Percentiles rank a stretch among this genome's conserved stretches.
phyloP scores from a whole-genome alignment of 2,797 vertebrate species.

The Anolis apletophallus region DNA sequence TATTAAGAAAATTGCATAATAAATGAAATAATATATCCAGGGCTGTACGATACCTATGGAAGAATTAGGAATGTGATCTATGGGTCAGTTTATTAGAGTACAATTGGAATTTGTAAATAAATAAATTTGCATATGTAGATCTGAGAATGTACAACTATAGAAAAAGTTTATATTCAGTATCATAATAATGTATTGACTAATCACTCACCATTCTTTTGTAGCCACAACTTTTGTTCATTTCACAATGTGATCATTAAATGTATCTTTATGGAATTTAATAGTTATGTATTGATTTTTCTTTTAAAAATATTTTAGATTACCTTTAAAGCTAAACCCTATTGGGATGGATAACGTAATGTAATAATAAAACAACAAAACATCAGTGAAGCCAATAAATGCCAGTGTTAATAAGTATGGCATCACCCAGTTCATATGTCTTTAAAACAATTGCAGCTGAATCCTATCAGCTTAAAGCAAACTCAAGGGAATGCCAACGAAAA shows the following conservation, averaged over 20 bases:
- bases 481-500: background rate
- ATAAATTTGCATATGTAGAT: too few relatives aligned
- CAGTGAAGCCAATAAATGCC: background rate
- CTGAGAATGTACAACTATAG: too few relatives aligned
- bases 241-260: background rate
- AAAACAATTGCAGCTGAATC: background rate
- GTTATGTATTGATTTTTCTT: background rate
- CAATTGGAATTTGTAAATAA: background rate
- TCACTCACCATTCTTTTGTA: background rate
- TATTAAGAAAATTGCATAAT: background rate
- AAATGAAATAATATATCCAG: background rate
- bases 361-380: background rate
- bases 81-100: background rate
- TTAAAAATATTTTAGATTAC: background rate
- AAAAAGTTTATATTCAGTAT: too few relatives aligned
- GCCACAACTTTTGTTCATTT: background rate
- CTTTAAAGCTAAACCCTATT: background rate
- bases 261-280: background rate
- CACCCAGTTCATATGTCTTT: background rate
- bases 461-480: background rate
- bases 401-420: too few relatives aligned
- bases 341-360: background rate
- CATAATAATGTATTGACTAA: too few relatives aligned
- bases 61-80: background rate
- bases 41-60: background rate